Evolutionary conservation across 1,140 invertebrate species (phyloP), one percentile per base, ranked within the genome.

Genomic region (Cyclargus thomasi): DNA sequence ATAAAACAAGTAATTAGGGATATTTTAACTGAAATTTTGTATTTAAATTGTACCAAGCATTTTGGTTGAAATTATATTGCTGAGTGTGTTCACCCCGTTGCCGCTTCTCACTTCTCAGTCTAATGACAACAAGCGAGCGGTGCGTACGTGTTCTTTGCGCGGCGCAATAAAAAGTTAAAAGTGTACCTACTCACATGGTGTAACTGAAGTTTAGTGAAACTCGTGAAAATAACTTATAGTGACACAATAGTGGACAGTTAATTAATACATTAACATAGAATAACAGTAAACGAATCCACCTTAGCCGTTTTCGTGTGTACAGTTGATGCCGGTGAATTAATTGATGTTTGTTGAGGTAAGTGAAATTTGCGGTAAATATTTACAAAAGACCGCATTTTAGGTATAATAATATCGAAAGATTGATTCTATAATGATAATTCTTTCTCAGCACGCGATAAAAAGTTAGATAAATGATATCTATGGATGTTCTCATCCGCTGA

Each of bases 381-480:
- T 47, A 47, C 11, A 47, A 14, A 14, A 47, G 39, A 29, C 39
- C 14, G 14, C 1, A 47, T 14, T 7, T 11, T 47, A 47, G 29
- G 14, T 8, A 1, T 39, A 11, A 1, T 8, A 39, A 39, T 8
- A 47, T 47, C n/a, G 14, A 47, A 47, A 47, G 5, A 29, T 29
- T 8, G 1, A 29, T 29, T 29, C 39, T 1, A 14, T 16, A 47
- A 59, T 20, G 20, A 20, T 20, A 55, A 59, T 59, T 20, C 55
- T 4, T 59, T 59, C 20, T 59, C 55, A 21, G 11, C 55, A 20
- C 53, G 10, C 55, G 55, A 59, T 59, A 59, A 59, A 59, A 59
- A 59, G 55, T 59, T 59, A 59, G 55, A 59, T 59, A 59, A 59
- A 59, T 59, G 55, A 20, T 59, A 59, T 59, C 55, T 59, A 59